These are phyloP conservation scores for Pelodiscus sinensis DNA, from an alignment of 2,113 vertebrate genomes.

Conservation along the genomic window DNA sequence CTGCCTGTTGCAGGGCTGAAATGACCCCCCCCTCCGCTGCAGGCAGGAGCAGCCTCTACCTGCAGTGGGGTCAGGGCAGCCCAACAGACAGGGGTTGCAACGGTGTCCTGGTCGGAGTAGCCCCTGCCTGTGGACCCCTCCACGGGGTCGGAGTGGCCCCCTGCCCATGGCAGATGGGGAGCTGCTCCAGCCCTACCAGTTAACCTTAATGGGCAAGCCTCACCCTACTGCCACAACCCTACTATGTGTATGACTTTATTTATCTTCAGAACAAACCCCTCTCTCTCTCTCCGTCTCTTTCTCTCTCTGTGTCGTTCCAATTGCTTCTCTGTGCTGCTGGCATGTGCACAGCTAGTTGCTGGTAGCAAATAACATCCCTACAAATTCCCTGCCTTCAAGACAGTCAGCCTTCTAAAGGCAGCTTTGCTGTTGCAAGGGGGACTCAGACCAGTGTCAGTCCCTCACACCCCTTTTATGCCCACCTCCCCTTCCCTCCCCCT, in stretches of 20 bases:
- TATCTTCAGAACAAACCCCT: background rate
- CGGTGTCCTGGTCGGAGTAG: too few relatives aligned
- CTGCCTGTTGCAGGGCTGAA: too few relatives aligned
- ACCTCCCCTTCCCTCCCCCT: background rate
- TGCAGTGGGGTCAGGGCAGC: too few relatives aligned
- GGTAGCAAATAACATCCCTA: background rate
- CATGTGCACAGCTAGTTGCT: background rate
- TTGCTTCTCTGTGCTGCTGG: background rate
- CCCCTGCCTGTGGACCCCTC: too few relatives aligned
- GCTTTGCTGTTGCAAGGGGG: background rate
- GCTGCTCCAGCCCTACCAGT: too few relatives aligned
- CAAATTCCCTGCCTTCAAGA: background rate
- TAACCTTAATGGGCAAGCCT: too few relatives aligned
- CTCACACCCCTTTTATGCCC: background rate
- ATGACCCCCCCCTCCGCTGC: too few relatives aligned
- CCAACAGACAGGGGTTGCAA: too few relatives aligned
- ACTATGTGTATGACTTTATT: rapidly evolving
- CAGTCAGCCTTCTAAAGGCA: background rate
- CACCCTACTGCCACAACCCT: too few relatives aligned
- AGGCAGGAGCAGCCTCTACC: too few relatives aligned
- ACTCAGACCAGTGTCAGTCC: rapidly evolving
- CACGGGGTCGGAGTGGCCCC: too few relatives aligned
- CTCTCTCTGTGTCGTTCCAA: background rate
- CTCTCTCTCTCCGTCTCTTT: background rate
- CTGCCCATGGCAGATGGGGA: too few relatives aligned